These are phyloP conservation scores for Microctonus brassicae DNA, from an alignment of 2,888 invertebrate species.

Conservation along the genomic window DNA sequence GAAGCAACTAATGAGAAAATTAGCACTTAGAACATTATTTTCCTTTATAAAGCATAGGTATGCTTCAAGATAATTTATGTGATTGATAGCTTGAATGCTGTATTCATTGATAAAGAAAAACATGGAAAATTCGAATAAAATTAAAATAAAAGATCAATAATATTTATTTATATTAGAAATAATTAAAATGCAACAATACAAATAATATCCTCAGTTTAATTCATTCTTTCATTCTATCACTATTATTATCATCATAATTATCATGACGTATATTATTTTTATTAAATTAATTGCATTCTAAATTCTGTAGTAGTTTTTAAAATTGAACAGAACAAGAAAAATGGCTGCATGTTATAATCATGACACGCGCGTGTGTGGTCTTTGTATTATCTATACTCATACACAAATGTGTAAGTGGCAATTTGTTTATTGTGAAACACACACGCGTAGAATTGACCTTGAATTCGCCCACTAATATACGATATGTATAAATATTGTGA, in stretches of 20 bases:
- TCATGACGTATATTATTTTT: neutral
- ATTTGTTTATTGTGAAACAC: conserved; percentile 46
- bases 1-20: conserved; percentile 22
- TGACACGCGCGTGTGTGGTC: neutral
- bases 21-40: conserved; percentile 30
- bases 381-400: neutral
- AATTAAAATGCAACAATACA: neutral
- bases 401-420: conserved; percentile 13
- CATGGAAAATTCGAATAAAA: neutral
- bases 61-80: too few species aligned
- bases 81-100: neutral
- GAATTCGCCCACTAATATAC: conserved; percentile 43
- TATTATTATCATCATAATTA: neutral
- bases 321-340: neutral
- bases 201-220: neutral
- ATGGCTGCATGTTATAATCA: neutral
- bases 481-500: conserved; percentile 14
- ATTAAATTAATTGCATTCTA: neutral
- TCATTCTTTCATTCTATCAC: neutral
- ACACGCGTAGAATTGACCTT: conserved; percentile 41
- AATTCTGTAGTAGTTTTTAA: neutral
- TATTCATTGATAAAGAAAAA: neutral
- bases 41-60: conserved; percentile 26
- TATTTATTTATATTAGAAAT: too few species aligned
- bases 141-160: too few species aligned